phyloP scores from a whole-genome alignment of 2,113 vertebrate species.

The Alethe castanea region DNA sequence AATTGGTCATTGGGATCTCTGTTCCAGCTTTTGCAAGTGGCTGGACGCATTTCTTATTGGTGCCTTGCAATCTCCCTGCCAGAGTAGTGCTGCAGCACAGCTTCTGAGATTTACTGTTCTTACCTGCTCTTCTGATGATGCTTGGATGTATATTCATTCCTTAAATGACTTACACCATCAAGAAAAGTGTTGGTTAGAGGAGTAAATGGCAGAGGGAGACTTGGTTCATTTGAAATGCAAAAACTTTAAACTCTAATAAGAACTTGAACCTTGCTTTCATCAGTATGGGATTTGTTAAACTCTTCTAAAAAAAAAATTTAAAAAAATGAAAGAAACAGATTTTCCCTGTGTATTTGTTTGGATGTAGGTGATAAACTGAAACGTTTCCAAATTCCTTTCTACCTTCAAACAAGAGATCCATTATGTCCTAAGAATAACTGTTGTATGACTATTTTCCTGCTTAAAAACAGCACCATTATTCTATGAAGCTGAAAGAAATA shows the following conservation, averaged over 20 bases:
- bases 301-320: neutral
- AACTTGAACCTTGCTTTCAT: neutral
- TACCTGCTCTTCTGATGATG: neutral
- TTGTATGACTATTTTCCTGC: neutral
- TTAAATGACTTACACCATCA: neutral
- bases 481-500: neutral
- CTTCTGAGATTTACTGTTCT: neutral
- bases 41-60: neutral
- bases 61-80: neutral
- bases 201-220: neutral
- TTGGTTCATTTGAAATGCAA: neutral
- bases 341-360: slow-evolving; percentile 4
- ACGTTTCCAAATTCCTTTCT: slow-evolving; percentile 35
- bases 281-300: neutral
- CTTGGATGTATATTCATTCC: neutral
- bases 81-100: neutral
- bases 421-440: slow-evolving; percentile 17
- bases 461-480: neutral
- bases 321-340: neutral
- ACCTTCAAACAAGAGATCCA: slow-evolving; percentile 4
- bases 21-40: neutral
- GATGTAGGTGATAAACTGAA: slow-evolving; percentile 26
- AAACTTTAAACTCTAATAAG: neutral
- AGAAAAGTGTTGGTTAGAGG: neutral
- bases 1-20: neutral